Evolutionary conservation across 2,888 invertebrate genomes (phyloP).

Genomic region (Odontomyia ornata): DNA sequence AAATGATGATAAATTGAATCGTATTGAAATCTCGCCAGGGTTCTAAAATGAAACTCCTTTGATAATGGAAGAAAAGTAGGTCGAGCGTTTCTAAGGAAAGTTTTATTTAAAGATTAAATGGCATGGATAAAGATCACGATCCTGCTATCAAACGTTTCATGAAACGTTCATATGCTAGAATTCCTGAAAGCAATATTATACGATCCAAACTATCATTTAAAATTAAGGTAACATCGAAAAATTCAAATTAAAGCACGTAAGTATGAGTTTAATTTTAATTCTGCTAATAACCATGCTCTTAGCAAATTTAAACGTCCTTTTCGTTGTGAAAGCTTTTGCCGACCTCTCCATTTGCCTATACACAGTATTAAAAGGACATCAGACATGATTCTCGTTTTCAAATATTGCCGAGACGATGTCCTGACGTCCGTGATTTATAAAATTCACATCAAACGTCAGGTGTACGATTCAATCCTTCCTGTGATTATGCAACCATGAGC

Average conservation of each 20-base stretch:
- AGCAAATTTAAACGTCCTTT: neutral
- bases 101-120: too few species aligned
- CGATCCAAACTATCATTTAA: too few species aligned
- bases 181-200: too few species aligned
- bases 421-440: neutral
- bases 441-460: constrained; percentile 17
- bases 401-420: neutral
- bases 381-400: neutral
- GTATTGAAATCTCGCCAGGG: constrained; percentile 23
- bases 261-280: neutral
- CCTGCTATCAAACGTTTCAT: too few species aligned
- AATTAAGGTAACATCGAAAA: too few species aligned
- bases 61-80: neutral
- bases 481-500: constrained; percentile 31
- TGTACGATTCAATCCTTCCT: constrained; percentile 14
- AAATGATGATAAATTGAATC: constrained; percentile 39
- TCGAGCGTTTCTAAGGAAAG: neutral
- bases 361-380: neutral
- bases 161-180: too few species aligned
- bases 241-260: too few species aligned
- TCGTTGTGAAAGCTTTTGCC: neutral
- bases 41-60: constrained; percentile 16
- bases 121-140: too few species aligned
- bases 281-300: neutral
- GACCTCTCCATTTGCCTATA: neutral